These are phyloP conservation scores for Microctenopoma stevenorrisi DNA, from an alignment of 2,797 vertebrate genomes.

Conservation along the genomic window DNA sequence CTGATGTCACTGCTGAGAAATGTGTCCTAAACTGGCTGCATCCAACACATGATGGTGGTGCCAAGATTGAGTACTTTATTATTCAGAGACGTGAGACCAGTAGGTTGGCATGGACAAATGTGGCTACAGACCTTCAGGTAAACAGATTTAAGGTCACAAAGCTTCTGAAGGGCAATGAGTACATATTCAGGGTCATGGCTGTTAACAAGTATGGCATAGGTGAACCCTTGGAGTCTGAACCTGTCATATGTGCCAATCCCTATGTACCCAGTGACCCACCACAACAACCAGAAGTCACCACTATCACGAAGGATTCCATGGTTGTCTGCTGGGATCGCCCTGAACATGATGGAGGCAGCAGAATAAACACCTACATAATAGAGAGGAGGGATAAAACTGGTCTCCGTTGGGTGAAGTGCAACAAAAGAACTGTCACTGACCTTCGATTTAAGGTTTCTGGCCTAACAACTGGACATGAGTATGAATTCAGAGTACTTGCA, in stretches of 20 bases:
- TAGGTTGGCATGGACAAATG: conserved; percentile 96
- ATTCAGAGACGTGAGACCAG: conserved; percentile 98
- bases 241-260: conserved; percentile 91
- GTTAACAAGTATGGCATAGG: conserved; percentile 98
- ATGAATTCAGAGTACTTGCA: conserved; percentile 95
- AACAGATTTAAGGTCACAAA: conserved; percentile 97
- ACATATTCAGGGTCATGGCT: conserved; percentile 98
- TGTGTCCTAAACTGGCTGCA: conserved; percentile 97
- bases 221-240: conserved; percentile 93
- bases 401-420: conserved; percentile 97
- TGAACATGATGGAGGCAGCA: conserved; percentile 95
- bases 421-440: conserved; percentile 94
- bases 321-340: conserved; percentile 98
- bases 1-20: conserved; percentile 93
- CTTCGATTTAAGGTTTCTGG: conserved; percentile 95
- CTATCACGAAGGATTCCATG: conserved; percentile 97
- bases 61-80: conserved; percentile 95
- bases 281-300: conserved; percentile 93
- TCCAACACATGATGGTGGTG: conserved; percentile 95
- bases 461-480: conserved; percentile 94
- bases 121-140: conserved; percentile 92
- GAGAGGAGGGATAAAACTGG: conserved; percentile 95
- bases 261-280: conserved; percentile 94
- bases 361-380: conserved; percentile 94
- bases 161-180: conserved; percentile 97